phyloP scores from a whole-genome alignment of 2,797 vertebrate species.

The Gephyroberyx darwinii region DNA sequence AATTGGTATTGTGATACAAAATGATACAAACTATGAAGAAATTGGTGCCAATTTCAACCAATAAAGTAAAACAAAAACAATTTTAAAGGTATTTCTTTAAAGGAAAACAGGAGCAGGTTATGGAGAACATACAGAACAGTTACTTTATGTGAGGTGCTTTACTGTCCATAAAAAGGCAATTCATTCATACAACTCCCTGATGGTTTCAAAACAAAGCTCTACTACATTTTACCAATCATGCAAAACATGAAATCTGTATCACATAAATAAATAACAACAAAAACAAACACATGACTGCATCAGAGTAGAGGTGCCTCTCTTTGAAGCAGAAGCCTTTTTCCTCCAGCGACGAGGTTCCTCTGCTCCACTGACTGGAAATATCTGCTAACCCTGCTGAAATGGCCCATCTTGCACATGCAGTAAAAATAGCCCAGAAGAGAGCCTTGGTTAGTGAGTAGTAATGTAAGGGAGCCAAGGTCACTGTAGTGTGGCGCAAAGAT shows the following conservation, averaged over 20 bases:
- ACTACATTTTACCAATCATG: conserved; percentile 11
- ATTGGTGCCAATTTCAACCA: too few relatives aligned
- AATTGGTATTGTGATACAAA: background rate
- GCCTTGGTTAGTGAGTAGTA: conserved; percentile 27
- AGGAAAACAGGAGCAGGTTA: background rate
- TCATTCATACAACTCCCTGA: background rate
- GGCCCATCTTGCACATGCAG: conserved; percentile 38
- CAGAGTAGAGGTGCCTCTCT: conserved; percentile 24
- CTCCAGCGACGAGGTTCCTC: conserved; percentile 15
- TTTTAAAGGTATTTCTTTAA: background rate
- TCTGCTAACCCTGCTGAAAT: conserved; percentile 47
- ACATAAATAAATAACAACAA: conserved; percentile 48
- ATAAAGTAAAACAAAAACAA: background rate
- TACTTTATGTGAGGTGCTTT: too few relatives aligned
- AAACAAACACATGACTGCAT: conserved; percentile 36
- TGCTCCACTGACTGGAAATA: conserved; percentile 50
- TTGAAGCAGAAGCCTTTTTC: conserved; percentile 9
- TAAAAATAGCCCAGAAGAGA: conserved; percentile 63
- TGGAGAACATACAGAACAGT: too few relatives aligned
- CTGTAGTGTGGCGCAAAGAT: conserved; percentile 34
- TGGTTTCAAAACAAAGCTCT: background rate
- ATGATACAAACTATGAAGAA: background rate
- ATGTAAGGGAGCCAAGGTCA: conserved; percentile 61
- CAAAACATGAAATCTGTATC: conserved; percentile 9
- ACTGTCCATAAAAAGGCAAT: background rate